Evolutionary conservation across 2,888 invertebrate genomes (phyloP), one percentile per base, ranked within the genome.

Genomic region (Ceratothoa steindachneri): DNA sequence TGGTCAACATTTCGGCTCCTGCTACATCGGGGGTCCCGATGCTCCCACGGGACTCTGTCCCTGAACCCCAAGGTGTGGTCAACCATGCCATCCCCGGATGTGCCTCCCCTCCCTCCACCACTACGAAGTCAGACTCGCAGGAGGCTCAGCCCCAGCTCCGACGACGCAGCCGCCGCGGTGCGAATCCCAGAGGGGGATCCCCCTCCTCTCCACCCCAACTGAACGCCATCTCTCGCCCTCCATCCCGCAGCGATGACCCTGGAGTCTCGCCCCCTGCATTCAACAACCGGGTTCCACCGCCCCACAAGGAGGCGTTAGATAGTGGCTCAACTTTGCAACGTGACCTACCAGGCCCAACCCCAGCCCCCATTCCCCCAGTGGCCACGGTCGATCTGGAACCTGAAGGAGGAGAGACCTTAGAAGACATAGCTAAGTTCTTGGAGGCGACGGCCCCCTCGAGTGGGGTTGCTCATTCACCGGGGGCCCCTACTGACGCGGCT

Each of bases 371-470:
- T 15, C 41, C 31, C 31, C 12, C 67, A 3, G 19, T 12, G 22
- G 1, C 28, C 15, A 19, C n/a, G 30, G 12, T 24, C 30, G n/a
- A 30, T 19, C 29, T 52, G 1, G 70, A 55, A 19, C 30, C 68
- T 24, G 78, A 78, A 28, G 75, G 72, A 9, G 75, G 75, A 9
- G 78, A 78, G 30, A 78, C 78, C 0, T 71, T 78, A 9, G 78
- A 78, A 51, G 75, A 78, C 30, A 78, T 78, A 31, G 78, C 78
- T 12, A 71, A 72, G n/a, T 78, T 78, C 29, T 52, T 78, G 53
- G 75, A 78, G 51, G 75, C 75, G 30, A 71, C 71, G 19, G 71
- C 65, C 2, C 31, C 30, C 4, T 24, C 52, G 0, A 30, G 15
- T 28, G 27, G 27, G 0, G 41, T 29, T 15, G 28, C 66, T 31